A percentile compares a stretch with the other conserved stretches of the same genome.
Conservation (phyloP, 1,140 invertebrate genomes). For the Calycopis cecrops region DNA sequence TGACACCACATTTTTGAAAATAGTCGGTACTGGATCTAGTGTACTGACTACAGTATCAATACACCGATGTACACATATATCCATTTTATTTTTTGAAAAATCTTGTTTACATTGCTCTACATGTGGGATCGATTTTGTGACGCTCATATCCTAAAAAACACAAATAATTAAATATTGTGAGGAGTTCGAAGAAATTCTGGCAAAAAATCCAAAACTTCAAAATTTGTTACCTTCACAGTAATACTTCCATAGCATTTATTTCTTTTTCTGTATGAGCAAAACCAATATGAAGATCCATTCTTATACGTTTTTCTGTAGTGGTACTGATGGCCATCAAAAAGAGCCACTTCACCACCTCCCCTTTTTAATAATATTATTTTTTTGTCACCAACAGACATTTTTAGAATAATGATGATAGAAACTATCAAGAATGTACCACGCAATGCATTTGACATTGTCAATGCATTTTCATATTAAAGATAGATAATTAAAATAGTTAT, state of each 20-base stretch:
- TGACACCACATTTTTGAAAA: conserved; percentile 8
- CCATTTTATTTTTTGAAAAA: neutral
- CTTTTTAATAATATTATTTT: conserved; percentile 3
- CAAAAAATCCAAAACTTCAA: too few relatives aligned
- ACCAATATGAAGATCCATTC: neutral
- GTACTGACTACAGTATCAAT: conserved; percentile 1
- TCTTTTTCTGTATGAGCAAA: too few relatives aligned
- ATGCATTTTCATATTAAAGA: neutral
- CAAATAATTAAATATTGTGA: too few relatives aligned
- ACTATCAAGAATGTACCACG: neutral
- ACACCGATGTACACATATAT: conserved; percentile 3
- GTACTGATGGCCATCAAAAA: conserved; percentile 1
- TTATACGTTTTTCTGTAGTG: neutral
- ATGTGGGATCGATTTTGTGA: too few relatives aligned
- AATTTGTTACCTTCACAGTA: too few relatives aligned
- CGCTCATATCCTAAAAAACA: too few relatives aligned
- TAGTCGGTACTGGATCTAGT: conserved; percentile 7
- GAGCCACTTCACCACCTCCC: conserved; percentile 7
- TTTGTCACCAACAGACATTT: neutral
- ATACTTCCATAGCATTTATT: too few relatives aligned
- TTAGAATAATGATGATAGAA: neutral
- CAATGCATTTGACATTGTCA: neutral
- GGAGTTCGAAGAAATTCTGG: too few relatives aligned
- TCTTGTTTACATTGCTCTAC: neutral
- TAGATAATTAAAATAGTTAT: conserved; percentile 5